phyloP scores from a whole-genome alignment of 2,888 invertebrate genomes.

The Drosophila flavopinicola region DNA sequence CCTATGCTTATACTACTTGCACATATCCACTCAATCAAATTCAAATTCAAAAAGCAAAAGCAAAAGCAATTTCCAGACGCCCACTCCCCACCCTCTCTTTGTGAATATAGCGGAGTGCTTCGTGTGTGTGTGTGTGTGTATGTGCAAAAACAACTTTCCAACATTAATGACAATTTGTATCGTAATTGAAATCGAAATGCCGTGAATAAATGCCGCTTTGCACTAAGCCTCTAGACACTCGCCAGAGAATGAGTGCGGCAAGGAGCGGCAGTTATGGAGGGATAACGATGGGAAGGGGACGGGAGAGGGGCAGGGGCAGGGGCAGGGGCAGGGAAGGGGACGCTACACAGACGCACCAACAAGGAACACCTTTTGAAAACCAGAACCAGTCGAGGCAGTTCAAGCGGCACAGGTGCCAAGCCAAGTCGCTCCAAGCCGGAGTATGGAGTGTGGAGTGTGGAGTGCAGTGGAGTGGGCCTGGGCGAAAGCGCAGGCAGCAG shows the following conservation, averaged over 20 bases:
- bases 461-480: constrained; percentile 39
- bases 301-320: constrained; percentile 1
- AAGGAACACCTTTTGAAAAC: constrained; percentile 66
- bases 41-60: constrained; percentile 28
- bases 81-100: not conserved
- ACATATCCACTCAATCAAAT: constrained; percentile 69
- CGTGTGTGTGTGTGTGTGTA: constrained; percentile 18
- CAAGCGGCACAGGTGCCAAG: constrained; percentile 52
- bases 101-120: constrained; percentile 6
- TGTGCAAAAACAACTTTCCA: constrained; percentile 74
- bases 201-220: constrained; percentile 80
- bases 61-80: constrained; percentile 34
- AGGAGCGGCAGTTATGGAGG: constrained; percentile 7
- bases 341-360: constrained; percentile 55
- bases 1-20: constrained; percentile 27
- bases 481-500: constrained; percentile 74
- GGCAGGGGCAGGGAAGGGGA: constrained; percentile 9
- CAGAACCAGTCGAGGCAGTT: constrained; percentile 66
- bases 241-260: constrained; percentile 1
- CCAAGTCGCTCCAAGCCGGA: constrained; percentile 7
- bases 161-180: constrained; percentile 80
- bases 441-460: constrained; percentile 40
- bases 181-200: constrained; percentile 80
- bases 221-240: constrained; percentile 56
- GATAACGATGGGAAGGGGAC: too few relatives aligned